Base-by-base conservation (phyloP, 2,888 invertebrate genomes). In the Trissolcus brochymenae region DNA sequence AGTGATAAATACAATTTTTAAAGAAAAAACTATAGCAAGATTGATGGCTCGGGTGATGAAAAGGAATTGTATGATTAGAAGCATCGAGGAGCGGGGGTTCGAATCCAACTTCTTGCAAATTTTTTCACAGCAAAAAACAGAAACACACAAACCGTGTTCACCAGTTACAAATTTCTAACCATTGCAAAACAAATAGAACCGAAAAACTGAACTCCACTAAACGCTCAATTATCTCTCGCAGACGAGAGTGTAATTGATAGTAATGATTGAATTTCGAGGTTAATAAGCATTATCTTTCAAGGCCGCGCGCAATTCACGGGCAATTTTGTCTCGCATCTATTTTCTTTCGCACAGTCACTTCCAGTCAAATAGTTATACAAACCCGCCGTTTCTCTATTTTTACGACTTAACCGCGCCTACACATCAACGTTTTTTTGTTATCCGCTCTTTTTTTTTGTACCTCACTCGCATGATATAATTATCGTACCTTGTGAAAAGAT, bases 221-320 rank as follows among this genome's bases (percentile, higher is more conserved):
- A 16, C 25, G 21, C 16, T 61, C 49, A 68, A 68, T 70, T 61
- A 70, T 61, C 14, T 35, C 9, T 70, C 61, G 19, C 56, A 49
- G 60, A 53, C 49, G 49, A 13, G 54, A 35, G 14, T 68, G 17
- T 68, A 61, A 70, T 70, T 70, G 55, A 61, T 70, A 70, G 55
- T 70, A 55, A 61, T 61, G 61, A 61, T 70, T 61, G 49, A 61
- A 54, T 70, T 61, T 70, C 61, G 61, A 61, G 61, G 70, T 70
- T 70, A 68, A 61, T 70, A 61, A 61, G 70, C 70, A 70, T 70
- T 54, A 70, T 61, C 16, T 55, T 17, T 60, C 61, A 61, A 70
- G 70, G 70, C 21, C 61, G 14, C 35, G 40, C 54, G 35, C 19
- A 57, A 50, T 40, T 67, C 43, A 53, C 35, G 35, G 35, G 35